Percentiles rank a stretch among this genome's conserved stretches.
phyloP scores from a whole-genome alignment of 1,140 invertebrate species.

The Manduca sexta region DNA sequence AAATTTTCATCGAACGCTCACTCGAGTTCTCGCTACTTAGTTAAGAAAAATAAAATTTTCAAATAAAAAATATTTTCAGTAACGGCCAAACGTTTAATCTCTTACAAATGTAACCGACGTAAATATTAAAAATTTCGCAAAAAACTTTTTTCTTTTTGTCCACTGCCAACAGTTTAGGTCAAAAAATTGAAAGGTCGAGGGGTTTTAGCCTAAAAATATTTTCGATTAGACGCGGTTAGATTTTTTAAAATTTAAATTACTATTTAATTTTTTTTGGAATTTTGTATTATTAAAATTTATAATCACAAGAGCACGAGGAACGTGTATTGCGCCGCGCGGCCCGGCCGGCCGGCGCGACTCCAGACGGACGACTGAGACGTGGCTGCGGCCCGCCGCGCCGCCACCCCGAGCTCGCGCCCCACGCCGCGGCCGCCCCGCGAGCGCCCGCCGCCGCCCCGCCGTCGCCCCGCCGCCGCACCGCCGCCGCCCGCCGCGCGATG shows the following conservation, averaged over 20 bases:
- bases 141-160: constrained; percentile 39
- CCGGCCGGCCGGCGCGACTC: constrained; percentile 66
- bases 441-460: constrained; percentile 7
- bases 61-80: constrained; percentile 66
- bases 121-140: constrained; percentile 71
- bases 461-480: constrained; percentile 12
- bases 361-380: constrained; percentile 68
- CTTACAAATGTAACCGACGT: constrained; percentile 68
- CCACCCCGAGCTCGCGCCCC: constrained; percentile 30
- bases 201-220: constrained; percentile 69
- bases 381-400: constrained; percentile 37
- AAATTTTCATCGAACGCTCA: constrained; percentile 44
- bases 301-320: constrained; percentile 72
- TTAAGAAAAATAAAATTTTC: constrained; percentile 57
- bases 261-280: constrained; percentile 40
- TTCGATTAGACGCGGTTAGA: constrained; percentile 61
- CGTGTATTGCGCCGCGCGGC: constrained; percentile 67
- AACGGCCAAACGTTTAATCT: constrained; percentile 67
- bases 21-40: constrained; percentile 43
- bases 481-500: constrained; percentile 22
- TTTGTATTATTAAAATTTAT: constrained; percentile 67
- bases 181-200: constrained; percentile 53
- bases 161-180: constrained; percentile 55
- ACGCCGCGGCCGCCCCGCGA: constrained; percentile 19
- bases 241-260: constrained; percentile 32